Base-by-base conservation (phyloP, 2,888 invertebrate species). In the Pilophorus perplexus region DNA sequence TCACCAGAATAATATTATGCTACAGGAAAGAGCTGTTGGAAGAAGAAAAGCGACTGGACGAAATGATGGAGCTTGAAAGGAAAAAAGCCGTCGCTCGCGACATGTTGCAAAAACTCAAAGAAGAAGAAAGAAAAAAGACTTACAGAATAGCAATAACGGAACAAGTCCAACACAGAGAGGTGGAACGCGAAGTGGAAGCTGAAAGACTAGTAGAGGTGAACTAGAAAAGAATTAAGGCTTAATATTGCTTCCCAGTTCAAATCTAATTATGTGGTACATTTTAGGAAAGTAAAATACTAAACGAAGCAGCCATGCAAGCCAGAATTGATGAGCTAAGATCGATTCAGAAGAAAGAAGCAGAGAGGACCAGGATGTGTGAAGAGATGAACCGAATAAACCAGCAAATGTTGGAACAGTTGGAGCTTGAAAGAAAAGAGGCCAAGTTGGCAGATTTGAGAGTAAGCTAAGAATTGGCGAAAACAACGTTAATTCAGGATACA, bases 1-100 rank as follows among this genome's bases (percentile, higher is more conserved):
- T n/a, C n/a, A n/a, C n/a, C n/a, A n/a, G n/a, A n/a, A n/a, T n/a
- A n/a, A n/a, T n/a, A n/a, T n/a, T n/a, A n/a, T n/a, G n/a, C n/a
- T 33, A 6, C 27, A 75, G 75, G 55, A 71, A 73, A 18, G 77
- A 79, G 70, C 44, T 79, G 38, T 73, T 71, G 37, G 74, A 75
- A 10, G 79, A 79, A 64, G 79, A 80, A 27, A 74, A 76, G 59
- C 81, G 83, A n/a, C 71, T 87, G 55, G 85, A 88, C 70, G 79
- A 80, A 12, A 84, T 87, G 77, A 87, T 88, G 86, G 88, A 88
- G 72, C 84, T 86, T 74, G 82, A 85, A 72, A 81, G 87, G 42
- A 42, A 42, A 14, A 42, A 42, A 42, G 42, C 14, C 4, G n/a
- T 42, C 14, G 14, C 42, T 5, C 6, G 42, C 8, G 14, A 14